Evolutionary conservation across 2,888 invertebrate genomes (phyloP), one percentile per base, ranked within the genome.

Genomic region (Sympetrum striolatum): DNA sequence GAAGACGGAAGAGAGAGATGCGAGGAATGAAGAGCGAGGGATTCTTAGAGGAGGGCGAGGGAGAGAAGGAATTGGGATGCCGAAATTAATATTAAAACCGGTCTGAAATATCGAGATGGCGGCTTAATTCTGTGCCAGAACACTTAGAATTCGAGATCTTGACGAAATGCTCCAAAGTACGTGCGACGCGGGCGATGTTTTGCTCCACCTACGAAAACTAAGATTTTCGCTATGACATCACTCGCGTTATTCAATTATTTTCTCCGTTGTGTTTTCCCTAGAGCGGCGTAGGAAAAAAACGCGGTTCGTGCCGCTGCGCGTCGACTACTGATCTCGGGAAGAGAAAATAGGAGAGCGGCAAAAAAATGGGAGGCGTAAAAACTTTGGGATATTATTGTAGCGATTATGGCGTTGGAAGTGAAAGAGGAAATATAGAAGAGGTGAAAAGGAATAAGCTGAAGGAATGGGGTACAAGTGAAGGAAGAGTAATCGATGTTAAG

Each of bases 341-440:
- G 82, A 64, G 58, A n/a, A 31, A 25, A 39, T 60, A 39, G 90
- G n/a, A 4, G 44, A 3, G 10, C 18, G 18, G 5, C 53, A 18
- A 53, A 53, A 53, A 53, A 53, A 44, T 44, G 44, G 10, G 44
- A 39, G 25, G 48, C 64, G 25, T 60, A n/a, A 37, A 5, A 44
- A 31, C 5, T 18, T 73, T 31, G 31, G 90, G 92, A 91, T 91
- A 91, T 90, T 90, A 91, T 91, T 91, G 91, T 86, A 90, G 53
- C 91, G 91, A 91, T 91, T 91, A 91, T 90, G 90, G 31, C 25
- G 90, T 15, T 64, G 86, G 90, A 90, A 91, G 91, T 25, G 91
- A 90, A 64, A 79, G 91, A 80, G 81, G 90, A 90, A 80, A 80
- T 39, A 91, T 90, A 91, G 91, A 90, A 91, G n/a, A n/a, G 91